Percentiles rank a stretch among this genome's conserved stretches.
phyloP scores from a whole-genome alignment of 2,113 vertebrate genomes.

The Aldabrachelys gigantea region DNA sequence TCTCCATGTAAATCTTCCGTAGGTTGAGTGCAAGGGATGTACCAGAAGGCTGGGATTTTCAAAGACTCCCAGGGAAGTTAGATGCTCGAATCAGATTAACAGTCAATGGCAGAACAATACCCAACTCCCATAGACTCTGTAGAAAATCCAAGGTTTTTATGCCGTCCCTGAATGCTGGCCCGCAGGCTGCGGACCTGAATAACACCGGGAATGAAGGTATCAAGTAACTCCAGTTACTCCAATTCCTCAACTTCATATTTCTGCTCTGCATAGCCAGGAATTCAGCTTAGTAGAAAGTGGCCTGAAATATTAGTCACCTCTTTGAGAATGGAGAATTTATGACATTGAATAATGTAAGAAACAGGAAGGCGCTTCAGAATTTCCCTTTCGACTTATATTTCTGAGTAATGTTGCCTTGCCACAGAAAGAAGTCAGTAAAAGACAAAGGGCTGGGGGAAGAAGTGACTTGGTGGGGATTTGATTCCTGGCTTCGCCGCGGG shows the following conservation, averaged over 20 bases:
- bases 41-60: not conserved
- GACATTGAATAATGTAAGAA: not conserved
- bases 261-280: not conserved
- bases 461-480: not conserved
- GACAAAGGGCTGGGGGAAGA: not conserved
- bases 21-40: not conserved
- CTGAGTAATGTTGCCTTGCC: not conserved
- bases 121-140: not conserved
- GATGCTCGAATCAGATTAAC: not conserved
- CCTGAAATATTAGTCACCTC: not conserved
- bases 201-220: not conserved
- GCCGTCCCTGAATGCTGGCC: not conserved
- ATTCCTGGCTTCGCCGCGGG: not conserved
- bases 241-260: not conserved
- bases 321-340: not conserved
- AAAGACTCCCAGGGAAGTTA: not conserved
- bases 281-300: not conserved
- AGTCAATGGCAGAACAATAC: not conserved
- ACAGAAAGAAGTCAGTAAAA: not conserved
- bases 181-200: not conserved
- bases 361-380: not conserved
- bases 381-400: not conserved
- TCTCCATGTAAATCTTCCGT: not conserved
- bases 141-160: not conserved
- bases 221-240: not conserved